Conservation (phyloP, 2,113 vertebrate species). For the Ictidomys tridecemlineatus region DNA sequence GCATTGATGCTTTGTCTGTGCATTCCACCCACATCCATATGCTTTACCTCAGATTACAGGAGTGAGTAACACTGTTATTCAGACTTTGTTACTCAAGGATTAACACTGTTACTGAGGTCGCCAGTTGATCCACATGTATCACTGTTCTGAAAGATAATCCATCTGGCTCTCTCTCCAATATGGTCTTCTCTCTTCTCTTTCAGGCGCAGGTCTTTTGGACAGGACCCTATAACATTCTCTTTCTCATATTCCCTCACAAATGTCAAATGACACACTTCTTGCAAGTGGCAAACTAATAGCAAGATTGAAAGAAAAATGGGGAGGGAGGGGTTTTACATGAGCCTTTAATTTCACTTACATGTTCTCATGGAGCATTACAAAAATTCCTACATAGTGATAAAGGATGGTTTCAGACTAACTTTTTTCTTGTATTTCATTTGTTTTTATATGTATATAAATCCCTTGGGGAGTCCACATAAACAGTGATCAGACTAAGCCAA, state of each 20-base stretch:
- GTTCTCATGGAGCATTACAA: neutral
- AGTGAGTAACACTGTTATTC: neutral
- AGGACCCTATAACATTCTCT: neutral
- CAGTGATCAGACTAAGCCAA: neutral
- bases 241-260: neutral
- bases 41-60: neutral
- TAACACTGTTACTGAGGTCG: neutral
- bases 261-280: neutral
- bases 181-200: neutral
- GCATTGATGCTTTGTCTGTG: neutral
- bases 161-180: neutral
- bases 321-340: neutral
- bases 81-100: neutral
- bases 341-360: neutral
- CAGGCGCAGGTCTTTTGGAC: neutral
- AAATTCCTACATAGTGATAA: neutral
- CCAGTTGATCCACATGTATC: neutral
- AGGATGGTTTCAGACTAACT: neutral
- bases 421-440: slow-evolving; percentile 3
- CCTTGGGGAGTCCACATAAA: neutral
- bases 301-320: neutral
- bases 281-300: neutral
- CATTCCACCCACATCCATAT: neutral
- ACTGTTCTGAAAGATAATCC: neutral
- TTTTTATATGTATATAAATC: neutral